Percentiles rank a stretch among this genome's conserved stretches.
Evolutionary conservation across 2,113 vertebrate genomes (phyloP).

Genomic region (Plecturocebus donacophilus): DNA sequence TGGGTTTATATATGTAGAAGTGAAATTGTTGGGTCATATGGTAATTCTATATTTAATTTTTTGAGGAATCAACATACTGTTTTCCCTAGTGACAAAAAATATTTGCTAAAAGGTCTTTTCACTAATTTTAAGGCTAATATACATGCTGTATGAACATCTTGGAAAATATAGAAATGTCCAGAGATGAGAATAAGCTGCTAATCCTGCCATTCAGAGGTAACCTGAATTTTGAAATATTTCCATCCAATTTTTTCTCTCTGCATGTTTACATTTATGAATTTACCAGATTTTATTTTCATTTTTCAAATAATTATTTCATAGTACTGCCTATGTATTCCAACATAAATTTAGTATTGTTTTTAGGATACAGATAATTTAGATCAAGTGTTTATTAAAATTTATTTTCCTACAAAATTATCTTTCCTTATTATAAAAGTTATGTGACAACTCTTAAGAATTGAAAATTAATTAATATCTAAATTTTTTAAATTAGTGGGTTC

Average conservation of each 20-base stretch:
- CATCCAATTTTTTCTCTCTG: not conserved
- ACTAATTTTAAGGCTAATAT: not conserved
- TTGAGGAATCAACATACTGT: not conserved
- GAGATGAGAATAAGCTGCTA: slow-evolving; percentile 28
- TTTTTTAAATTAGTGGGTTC: not conserved
- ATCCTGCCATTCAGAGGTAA: not conserved
- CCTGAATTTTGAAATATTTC: slow-evolving; percentile 10
- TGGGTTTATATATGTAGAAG: not conserved
- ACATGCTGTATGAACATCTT: not conserved
- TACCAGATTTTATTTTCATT: not conserved
- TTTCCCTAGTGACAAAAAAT: not conserved
- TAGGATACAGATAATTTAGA: not conserved
- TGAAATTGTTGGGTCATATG: not conserved
- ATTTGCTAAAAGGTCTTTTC: not conserved
- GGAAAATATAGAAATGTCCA: not conserved
- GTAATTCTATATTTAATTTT: not conserved
- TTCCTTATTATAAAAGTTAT: not conserved
- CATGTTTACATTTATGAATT: not conserved
- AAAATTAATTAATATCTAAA: not conserved
- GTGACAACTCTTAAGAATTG: not conserved
- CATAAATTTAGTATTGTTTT: not conserved
- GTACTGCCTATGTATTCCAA: not conserved
- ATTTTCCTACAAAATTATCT: not conserved
- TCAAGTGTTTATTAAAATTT: not conserved
- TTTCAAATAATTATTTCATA: not conserved